Percentiles rank a stretch among this genome's conserved stretches.
These are phyloP conservation scores for Aphelocoma californica DNA, from an alignment of 2,797 vertebrate species.

Conservation along the genomic window DNA sequence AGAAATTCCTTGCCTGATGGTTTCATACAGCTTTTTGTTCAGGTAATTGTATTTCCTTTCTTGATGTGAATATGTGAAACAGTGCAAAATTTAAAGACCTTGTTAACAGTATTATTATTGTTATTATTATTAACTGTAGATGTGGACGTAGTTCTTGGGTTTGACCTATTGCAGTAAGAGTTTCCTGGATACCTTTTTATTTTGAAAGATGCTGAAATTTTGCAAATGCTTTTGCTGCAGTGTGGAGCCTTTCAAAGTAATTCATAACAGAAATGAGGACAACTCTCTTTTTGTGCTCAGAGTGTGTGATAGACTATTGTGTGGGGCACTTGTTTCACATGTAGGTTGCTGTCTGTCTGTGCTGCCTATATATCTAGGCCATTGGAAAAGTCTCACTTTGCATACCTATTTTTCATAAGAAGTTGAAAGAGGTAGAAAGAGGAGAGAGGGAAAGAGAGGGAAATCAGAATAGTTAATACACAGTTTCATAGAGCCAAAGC, in stretches of 20 bases:
- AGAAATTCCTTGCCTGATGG: background rate
- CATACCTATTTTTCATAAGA: background rate
- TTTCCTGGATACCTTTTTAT: background rate
- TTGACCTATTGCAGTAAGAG: background rate
- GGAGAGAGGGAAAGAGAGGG: background rate
- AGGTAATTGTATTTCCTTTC: background rate
- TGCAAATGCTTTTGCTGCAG: background rate
- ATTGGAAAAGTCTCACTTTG: background rate
- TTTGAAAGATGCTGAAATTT: background rate
- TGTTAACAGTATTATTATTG: background rate
- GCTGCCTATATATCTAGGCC: background rate
- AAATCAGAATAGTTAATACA: background rate
- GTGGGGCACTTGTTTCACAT: background rate
- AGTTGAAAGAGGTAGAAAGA: background rate
- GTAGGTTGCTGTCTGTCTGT: background rate
- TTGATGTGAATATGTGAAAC: background rate
- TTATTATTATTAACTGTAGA: background rate
- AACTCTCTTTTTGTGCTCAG: background rate
- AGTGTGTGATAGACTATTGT: background rate
- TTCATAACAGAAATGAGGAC: background rate
- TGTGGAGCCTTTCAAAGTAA: background rate
- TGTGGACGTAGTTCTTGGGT: fast-evolving
- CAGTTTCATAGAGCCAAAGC: background rate
- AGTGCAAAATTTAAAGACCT: background rate
- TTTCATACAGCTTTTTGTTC: background rate